Percentiles rank a stretch among this genome's conserved stretches.
phyloP scores from a whole-genome alignment of 2,797 vertebrate species.

The Coccyzus lansbergi region DNA sequence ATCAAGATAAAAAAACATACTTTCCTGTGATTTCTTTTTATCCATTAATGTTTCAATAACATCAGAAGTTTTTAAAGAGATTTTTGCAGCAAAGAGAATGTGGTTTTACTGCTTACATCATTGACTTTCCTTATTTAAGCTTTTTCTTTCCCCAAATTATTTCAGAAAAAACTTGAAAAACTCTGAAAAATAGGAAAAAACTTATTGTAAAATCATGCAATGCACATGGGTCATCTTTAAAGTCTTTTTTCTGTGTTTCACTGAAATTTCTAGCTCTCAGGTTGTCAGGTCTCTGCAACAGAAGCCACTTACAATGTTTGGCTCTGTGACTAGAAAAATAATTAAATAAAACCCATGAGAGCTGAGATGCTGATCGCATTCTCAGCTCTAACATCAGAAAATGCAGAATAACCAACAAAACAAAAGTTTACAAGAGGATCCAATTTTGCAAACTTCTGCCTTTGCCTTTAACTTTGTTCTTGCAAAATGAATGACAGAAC shows the following conservation, averaged over 20 bases:
- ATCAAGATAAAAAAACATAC: neutral
- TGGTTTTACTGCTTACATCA: neutral
- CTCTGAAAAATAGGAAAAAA: neutral
- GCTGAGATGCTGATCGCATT: neutral
- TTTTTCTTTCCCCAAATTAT: neutral
- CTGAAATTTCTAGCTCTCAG: neutral
- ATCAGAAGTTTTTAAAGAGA: neutral
- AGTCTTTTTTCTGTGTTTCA: neutral
- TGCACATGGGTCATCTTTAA: neutral
- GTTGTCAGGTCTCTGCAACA: neutral
- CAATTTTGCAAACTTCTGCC: neutral
- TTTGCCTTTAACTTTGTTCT: neutral
- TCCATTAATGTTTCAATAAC: neutral
- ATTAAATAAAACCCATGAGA: neutral
- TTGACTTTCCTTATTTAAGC: conserved; percentile 30
- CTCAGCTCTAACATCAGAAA: neutral
- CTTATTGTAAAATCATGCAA: neutral
- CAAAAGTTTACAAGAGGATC: neutral
- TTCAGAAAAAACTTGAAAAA: too few relatives aligned
- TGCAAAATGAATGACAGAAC: neutral
- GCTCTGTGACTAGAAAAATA: neutral
- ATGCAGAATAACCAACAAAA: neutral
- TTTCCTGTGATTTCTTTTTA: conserved; percentile 6
- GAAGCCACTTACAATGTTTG: neutral
- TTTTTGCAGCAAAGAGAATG: neutral